Base-by-base conservation (phyloP, 1,140 invertebrate genomes). In the Drosophila mauritiana region DNA sequence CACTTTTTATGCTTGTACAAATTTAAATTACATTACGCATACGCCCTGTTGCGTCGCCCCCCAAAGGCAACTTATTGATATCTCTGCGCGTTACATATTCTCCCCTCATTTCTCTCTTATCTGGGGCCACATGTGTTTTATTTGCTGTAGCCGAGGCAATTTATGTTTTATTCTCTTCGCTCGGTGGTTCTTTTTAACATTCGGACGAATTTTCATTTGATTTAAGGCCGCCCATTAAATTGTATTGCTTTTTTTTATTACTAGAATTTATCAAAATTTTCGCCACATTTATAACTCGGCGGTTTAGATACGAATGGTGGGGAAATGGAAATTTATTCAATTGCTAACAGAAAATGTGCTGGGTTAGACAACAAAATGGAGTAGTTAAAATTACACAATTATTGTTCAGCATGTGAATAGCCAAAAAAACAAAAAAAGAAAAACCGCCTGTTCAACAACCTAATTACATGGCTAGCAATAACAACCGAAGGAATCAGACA, bases 191-290 rank as follows among this genome's bases (percentile, higher is more conserved):
- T 48, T 42, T 64, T 63, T 22, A 15, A 36, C 39, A 46, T 46
- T 46, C 39, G 48, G 45, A 56, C n/a, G 39, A 51, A 42, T 64
- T 37, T 52, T 31, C 31, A 46, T 78, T 81, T 88, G 84, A 88
- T 88, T 83, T 89, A 89, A 77, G 72, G 64, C 70, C 75, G 55
- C 43, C 67, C 75, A 79, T 88, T 76, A 79, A 88, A 76, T 69
- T 48, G 15, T 36, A 20, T 49, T 54, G 52, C n/a, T 57, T 56
- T 57, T 73, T 72, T 65, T 70, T 40, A 51, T 42, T 69, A 63
- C 25, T 20, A 34, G 59, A 61, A 54, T 75, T 61, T 77, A 74
- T 68, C 42, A 56, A 70, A 76, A 70, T 59, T 57, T 62, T 62
- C 3, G 74, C 46, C 48, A 76, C 73, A 70, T 78, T 78, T 75